These are phyloP conservation scores for Uria aalge DNA, from an alignment of 2,113 vertebrate genomes.

Conservation along the genomic window DNA sequence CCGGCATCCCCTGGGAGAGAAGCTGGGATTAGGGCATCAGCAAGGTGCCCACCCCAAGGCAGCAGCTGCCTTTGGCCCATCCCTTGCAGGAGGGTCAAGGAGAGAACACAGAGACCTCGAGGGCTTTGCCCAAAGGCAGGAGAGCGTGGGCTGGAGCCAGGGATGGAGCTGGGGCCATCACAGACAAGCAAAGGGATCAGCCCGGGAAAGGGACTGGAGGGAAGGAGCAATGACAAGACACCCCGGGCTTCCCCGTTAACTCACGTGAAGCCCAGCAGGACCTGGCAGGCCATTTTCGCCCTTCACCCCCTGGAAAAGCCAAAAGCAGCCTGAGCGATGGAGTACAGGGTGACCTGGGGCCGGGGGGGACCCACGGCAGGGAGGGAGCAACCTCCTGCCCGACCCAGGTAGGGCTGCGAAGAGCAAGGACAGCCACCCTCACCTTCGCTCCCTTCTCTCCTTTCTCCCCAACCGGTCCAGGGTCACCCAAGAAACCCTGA, in stretches of 20 bases:
- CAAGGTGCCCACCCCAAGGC: background rate
- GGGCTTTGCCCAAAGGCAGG: background rate
- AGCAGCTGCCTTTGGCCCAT: background rate
- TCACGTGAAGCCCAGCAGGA: slow-evolving; percentile 76
- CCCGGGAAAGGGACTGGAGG: background rate
- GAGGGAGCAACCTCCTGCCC: background rate
- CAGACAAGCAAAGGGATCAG: background rate
- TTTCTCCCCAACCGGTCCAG: slow-evolving; percentile 74
- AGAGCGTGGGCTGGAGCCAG: background rate
- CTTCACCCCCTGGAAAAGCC: slow-evolving; percentile 75
- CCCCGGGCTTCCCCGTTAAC: background rate
- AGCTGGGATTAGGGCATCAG: background rate
- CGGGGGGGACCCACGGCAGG: background rate
- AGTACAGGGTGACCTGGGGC: background rate
- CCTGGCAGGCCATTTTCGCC: slow-evolving; percentile 77
- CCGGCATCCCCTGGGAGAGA: slow-evolving; percentile 75
- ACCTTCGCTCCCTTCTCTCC: slow-evolving; percentile 85
- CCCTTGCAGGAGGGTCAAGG: background rate
- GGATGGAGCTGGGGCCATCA: rapidly evolving
- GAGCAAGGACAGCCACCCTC: background rate
- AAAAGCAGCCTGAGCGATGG: background rate
- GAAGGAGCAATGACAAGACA: background rate
- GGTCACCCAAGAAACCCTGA: slow-evolving; percentile 80
- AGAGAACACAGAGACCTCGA: rapidly evolving
- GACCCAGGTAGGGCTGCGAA: background rate